Percentiles rank a stretch among this genome's conserved stretches.
Conservation (phyloP, 2,113 vertebrate genomes). For the Stegostoma tigrinum region DNA sequence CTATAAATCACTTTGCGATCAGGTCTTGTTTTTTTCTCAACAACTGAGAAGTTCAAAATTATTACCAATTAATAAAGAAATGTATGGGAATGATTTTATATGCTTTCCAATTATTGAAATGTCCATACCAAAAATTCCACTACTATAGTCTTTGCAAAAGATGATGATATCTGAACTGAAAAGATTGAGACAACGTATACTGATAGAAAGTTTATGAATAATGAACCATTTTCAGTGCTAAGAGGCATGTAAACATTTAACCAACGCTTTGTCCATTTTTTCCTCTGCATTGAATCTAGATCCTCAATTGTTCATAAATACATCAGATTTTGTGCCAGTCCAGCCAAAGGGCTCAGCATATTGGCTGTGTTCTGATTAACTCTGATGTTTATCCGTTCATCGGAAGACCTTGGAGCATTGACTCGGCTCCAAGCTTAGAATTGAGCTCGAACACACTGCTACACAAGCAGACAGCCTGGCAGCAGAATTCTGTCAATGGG, state of each 20-base stretch:
- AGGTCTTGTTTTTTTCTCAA: neutral
- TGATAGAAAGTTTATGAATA: neutral
- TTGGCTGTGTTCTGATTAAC: slow-evolving; percentile 14
- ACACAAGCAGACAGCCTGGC: slow-evolving; percentile 5
- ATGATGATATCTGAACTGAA: neutral
- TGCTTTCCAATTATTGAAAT: neutral
- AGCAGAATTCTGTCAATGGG: neutral
- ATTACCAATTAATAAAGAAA: neutral
- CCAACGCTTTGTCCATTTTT: neutral
- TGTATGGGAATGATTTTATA: neutral
- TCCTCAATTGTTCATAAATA: neutral
- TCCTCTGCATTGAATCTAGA: neutral
- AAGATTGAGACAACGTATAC: neutral
- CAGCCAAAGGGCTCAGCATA: neutral
- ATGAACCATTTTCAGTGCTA: neutral
- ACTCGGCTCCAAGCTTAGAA: neutral
- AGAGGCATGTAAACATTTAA: neutral
- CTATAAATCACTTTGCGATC: neutral
- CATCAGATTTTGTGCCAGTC: neutral
- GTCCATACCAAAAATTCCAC: neutral
- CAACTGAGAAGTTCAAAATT: neutral
- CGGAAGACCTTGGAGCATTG: slow-evolving; percentile 24
- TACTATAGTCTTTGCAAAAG: neutral
- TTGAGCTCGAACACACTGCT: neutral
- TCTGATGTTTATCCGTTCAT: neutral